Evolutionary conservation across 2,797 vertebrate genomes (phyloP).

Genomic region (Enteromius radiatus): DNA sequence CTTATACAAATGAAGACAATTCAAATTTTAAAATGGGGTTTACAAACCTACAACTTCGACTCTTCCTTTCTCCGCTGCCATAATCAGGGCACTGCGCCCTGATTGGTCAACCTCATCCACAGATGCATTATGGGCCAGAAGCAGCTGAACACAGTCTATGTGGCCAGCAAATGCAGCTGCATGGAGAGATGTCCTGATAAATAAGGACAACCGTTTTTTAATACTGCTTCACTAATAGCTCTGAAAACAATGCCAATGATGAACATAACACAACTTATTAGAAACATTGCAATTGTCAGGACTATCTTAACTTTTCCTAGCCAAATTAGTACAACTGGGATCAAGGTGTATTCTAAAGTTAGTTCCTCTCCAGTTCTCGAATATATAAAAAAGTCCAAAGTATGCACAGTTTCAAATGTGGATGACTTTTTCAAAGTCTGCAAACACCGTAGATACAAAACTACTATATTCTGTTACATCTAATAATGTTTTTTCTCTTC

Average conservation of each 20-base stretch:
- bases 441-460: not conserved
- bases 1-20: slow-evolving; percentile 11
- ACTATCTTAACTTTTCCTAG: not conserved
- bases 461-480: not conserved
- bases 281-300: not conserved
- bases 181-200: slow-evolving; percentile 88
- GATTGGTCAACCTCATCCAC: slow-evolving; percentile 82
- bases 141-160: slow-evolving; percentile 89
- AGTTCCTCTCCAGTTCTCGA: not conserved
- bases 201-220: not conserved
- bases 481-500: not conserved
- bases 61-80: slow-evolving; percentile 86
- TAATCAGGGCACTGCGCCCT: slow-evolving; percentile 88
- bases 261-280: not conserved
- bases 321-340: not conserved
- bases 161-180: slow-evolving; percentile 91
- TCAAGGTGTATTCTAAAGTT: not conserved
- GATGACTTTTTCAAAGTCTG: not conserved
- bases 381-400: not conserved
- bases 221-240: not conserved
- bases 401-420: not conserved
- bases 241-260: not conserved
- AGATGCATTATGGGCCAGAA: slow-evolving; percentile 85
- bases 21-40: slow-evolving; percentile 3
- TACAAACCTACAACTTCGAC: slow-evolving; percentile 81